Evolutionary conservation across 2,113 vertebrate species (phyloP).

Genomic region (Daubentonia madagascariensis): DNA sequence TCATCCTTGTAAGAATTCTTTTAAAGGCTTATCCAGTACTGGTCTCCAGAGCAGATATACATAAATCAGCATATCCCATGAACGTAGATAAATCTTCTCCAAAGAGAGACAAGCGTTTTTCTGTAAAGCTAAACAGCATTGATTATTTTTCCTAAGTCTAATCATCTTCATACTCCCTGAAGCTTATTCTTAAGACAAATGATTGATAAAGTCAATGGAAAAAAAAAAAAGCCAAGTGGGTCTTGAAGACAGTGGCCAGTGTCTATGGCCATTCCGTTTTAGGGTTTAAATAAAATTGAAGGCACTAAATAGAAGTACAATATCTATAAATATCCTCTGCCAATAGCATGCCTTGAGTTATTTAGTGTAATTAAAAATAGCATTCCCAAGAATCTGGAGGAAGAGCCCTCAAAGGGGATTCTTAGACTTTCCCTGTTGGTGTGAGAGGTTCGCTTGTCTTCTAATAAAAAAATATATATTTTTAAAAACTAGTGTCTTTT

Average conservation of each 20-base stretch:
- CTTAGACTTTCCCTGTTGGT: background rate
- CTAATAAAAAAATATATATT: constrained; percentile 56
- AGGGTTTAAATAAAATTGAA: background rate
- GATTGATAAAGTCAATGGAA: constrained; percentile 16
- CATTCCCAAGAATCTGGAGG: background rate
- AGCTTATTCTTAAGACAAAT: background rate
- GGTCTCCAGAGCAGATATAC: background rate
- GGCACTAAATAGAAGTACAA: background rate
- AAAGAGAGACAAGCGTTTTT: constrained; percentile 11
- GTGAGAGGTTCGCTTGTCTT: constrained; percentile 39
- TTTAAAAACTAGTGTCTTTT: constrained; percentile 76
- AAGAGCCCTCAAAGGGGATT: background rate
- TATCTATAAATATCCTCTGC: background rate
- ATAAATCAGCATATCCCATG: background rate
- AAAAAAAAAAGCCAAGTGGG: background rate
- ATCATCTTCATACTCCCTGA: background rate
- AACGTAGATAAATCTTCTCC: background rate
- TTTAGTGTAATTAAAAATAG: background rate
- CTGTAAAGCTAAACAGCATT: background rate
- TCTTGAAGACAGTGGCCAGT: background rate
- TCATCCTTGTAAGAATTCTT: background rate
- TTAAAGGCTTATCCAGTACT: background rate
- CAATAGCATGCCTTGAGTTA: background rate
- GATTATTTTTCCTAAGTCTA: background rate
- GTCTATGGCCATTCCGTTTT: background rate